phyloP scores from a whole-genome alignment of 2,888 invertebrate genomes.

The Tinea pellionella region DNA sequence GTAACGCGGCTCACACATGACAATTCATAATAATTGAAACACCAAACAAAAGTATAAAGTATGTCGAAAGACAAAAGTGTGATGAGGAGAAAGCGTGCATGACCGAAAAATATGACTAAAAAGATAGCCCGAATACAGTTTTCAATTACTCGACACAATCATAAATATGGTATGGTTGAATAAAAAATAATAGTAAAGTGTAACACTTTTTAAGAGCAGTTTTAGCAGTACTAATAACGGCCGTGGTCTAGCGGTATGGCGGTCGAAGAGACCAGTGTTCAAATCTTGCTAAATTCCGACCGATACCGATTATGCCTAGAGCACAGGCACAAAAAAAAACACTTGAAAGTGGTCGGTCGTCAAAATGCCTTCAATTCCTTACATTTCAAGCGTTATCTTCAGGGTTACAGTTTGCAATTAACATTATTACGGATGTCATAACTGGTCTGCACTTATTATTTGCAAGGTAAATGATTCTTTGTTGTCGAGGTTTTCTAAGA shows the following conservation, averaged over 20 bases:
- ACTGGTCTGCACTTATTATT: not conserved
- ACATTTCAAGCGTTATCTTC: not conserved
- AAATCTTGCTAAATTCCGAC: too few species aligned
- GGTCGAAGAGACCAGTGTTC: too few species aligned
- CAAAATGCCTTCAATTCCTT: not conserved
- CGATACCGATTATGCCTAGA: too few species aligned
- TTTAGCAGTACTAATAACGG: too few species aligned
- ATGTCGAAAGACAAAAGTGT: constrained; percentile 11
- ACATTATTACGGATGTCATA: not conserved
- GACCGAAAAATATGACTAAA: not conserved
- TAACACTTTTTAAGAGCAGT: too few species aligned
- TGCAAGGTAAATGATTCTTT: not conserved
- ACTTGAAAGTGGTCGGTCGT: not conserved
- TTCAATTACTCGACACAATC: not conserved
- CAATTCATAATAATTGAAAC: constrained; percentile 5
- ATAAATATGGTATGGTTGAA: too few species aligned
- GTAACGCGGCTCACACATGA: not conserved
- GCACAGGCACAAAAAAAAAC: not conserved
- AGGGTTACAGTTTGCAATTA: not conserved
- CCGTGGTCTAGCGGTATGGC: too few species aligned
- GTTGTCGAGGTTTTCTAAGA: not conserved
- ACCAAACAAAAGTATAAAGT: constrained; percentile 9
- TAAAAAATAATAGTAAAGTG: too few species aligned
- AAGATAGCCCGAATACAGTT: not conserved
- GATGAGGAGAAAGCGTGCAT: not conserved